Conservation (phyloP, 2,888 invertebrate species). For the Diadegma fenestrale region DNA sequence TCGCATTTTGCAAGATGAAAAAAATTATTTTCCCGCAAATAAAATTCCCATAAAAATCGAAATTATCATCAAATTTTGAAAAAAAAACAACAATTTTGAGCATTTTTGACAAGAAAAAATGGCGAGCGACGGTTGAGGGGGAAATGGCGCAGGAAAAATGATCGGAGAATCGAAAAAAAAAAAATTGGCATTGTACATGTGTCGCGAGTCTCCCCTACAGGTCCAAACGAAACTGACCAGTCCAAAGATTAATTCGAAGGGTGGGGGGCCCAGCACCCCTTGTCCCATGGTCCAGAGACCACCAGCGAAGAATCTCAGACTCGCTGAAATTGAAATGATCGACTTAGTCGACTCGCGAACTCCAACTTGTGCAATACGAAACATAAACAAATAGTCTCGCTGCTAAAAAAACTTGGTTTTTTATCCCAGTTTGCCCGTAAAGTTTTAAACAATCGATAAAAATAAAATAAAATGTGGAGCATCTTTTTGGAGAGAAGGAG, state of each 20-base stretch:
- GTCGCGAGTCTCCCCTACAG: slow-evolving; percentile 28
- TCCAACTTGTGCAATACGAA: slow-evolving; percentile 75
- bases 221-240: slow-evolving; percentile 15
- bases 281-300: slow-evolving; percentile 33
- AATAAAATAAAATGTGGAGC: slow-evolving; percentile 10
- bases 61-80: neutral
- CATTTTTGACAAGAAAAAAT: neutral
- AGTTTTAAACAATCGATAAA: neutral
- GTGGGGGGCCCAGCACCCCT: slow-evolving; percentile 63
- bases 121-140: neutral
- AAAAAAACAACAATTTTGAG: neutral
- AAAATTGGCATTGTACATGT: neutral
- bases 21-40: neutral
- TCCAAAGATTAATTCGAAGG: slow-evolving; percentile 17
- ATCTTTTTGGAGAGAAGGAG: neutral
- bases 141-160: neutral
- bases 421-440: neutral
- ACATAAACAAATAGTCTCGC: slow-evolving; percentile 20
- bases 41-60: neutral
- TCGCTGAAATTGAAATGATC: slow-evolving; percentile 52
- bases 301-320: slow-evolving; percentile 57
- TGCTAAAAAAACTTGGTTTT: neutral
- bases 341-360: slow-evolving; percentile 69
- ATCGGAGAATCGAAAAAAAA: neutral
- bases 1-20: neutral